Base-by-base conservation (phyloP, 2,113 vertebrate genomes). In the Sus scrofa region DNA sequence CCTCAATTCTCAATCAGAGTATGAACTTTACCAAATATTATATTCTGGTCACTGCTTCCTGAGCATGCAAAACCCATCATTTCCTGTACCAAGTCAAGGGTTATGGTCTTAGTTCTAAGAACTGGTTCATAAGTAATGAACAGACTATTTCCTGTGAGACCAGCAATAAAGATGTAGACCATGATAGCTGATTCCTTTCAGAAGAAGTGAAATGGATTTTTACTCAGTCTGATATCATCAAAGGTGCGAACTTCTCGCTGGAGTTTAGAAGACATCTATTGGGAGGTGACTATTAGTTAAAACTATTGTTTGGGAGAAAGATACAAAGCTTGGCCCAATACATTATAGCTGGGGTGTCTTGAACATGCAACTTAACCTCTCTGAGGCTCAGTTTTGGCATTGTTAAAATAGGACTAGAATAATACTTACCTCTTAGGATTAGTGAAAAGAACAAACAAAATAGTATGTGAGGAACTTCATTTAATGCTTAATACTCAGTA, bases 41-140 rank as follows among this genome's bases (percentile, higher is more conserved):
- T 13, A n/a, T 26, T 87, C 85, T 82, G 92, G 90, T 90, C 96
- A 97, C 78, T 97, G 71, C 63, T 96, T 96, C 84, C 79, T 96
- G 70, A 92, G 44, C 84, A 63, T 32, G 26, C 14, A 89, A 96
- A 75, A 92, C 90, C 58, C 60, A 63, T 58, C 34, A 85, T 62
- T 97, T 98, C 97, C 96, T 92, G 62, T 6, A 63, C 74, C 58
- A 92, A 89, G 58, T 94, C 54, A 74, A 93, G 14, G 71, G 27
- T 63, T 77, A 32, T 6, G 32, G 81, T 77, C 26, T 73, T 89
- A 63, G 56, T 96, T 97, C 92, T 79, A 95, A 96, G 97, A 98
- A 97, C 54, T 52, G 27, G 74, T 34, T 87, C 24, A 85, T 18
- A 70, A 70, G 71, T 92, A 71, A 83, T 77, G 60, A 95, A 82